Conservation (phyloP, 2,888 invertebrate genomes). For the Maniola hyperantus region DNA sequence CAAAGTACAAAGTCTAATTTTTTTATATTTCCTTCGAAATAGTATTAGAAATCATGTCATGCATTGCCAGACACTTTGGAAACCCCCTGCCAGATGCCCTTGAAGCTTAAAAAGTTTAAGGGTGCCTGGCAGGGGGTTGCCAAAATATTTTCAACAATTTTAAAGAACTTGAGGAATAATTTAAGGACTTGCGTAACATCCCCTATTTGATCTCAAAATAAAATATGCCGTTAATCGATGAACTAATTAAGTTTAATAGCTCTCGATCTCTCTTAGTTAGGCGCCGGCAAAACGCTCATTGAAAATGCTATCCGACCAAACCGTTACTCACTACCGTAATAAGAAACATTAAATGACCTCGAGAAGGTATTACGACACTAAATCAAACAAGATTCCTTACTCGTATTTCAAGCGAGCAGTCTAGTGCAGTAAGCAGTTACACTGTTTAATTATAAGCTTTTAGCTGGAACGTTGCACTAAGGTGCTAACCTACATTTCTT, state of each 20-base stretch:
- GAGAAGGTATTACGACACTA: constrained; percentile 28
- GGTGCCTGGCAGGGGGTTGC: too few species aligned
- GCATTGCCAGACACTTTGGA: too few species aligned
- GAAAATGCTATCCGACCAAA: constrained; percentile 18
- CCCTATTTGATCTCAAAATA: not conserved
- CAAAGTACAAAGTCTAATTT: too few species aligned
- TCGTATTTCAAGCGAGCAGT: too few species aligned
- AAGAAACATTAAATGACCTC: constrained; percentile 28
- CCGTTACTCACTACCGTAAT: constrained; percentile 20
- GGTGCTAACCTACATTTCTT: constrained; percentile 56
- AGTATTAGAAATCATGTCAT: too few species aligned
- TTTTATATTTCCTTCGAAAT: too few species aligned
- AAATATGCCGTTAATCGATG: not conserved
- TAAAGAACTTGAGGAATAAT: not conserved
- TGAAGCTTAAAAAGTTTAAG: too few species aligned
- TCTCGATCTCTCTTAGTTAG: constrained; percentile 9
- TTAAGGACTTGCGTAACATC: not conserved
- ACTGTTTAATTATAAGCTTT: constrained; percentile 33
- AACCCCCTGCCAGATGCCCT: too few species aligned
- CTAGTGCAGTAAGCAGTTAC: constrained; percentile 23
- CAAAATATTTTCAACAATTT: not conserved
- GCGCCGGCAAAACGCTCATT: constrained; percentile 14
- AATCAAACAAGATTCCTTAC: constrained; percentile 32
- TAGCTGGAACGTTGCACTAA: constrained; percentile 26
- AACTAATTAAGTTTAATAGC: not conserved